These are phyloP conservation scores for Sthenelais limicola DNA, from an alignment of 2,888 invertebrate genomes.

Conservation along the genomic window DNA sequence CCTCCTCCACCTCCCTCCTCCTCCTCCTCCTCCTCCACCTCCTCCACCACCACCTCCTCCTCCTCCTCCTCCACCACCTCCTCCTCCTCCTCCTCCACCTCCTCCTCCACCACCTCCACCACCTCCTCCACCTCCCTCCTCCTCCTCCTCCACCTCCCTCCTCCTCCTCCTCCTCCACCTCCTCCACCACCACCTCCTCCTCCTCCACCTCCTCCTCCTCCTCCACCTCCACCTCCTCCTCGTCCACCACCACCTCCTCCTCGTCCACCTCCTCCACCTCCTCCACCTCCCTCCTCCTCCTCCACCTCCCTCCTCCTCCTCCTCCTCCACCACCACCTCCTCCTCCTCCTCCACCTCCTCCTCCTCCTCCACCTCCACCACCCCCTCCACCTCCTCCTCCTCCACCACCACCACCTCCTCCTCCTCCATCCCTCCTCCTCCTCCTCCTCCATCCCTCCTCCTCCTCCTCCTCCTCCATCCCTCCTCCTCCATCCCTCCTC, in stretches of 20 bases:
- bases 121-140: too few relatives aligned
- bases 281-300: neutral
- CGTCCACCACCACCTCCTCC: neutral
- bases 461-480: too few relatives aligned
- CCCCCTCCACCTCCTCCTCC: neutral
- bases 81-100: too few relatives aligned
- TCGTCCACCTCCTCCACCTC: neutral
- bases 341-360: neutral
- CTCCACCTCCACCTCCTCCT: neutral
- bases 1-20: too few relatives aligned
- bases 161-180: neutral
- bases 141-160: neutral
- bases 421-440: too few relatives aligned
- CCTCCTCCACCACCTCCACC: too few relatives aligned
- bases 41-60: too few relatives aligned
- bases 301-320: neutral
- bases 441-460: too few relatives aligned
- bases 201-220: neutral
- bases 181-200: neutral
- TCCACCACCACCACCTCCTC: neutral
- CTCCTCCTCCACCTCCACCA: too few relatives aligned
- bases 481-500: too few relatives aligned
- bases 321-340: neutral
- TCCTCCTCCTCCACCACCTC: too few relatives aligned
- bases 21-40: too few relatives aligned